phyloP scores from a whole-genome alignment of 2,888 invertebrate species.

The Phengaris arion region DNA sequence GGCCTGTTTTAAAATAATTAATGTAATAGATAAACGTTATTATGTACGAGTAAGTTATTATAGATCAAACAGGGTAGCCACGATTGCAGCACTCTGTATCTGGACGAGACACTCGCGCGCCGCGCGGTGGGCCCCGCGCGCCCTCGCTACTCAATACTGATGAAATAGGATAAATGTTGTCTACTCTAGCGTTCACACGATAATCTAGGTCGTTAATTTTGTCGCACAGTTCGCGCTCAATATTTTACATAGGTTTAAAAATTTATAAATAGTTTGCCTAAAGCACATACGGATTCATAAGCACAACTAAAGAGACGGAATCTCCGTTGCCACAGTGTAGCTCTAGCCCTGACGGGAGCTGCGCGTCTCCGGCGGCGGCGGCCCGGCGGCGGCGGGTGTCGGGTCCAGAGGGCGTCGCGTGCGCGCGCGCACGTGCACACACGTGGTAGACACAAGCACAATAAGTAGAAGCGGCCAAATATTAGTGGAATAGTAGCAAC shows the following conservation, averaged over 20 bases:
- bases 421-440: constrained; percentile 54
- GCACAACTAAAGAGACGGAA: constrained; percentile 27
- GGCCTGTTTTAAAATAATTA: constrained; percentile 55
- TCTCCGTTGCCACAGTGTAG: constrained; percentile 27
- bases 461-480: constrained; percentile 21
- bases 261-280: constrained; percentile 30
- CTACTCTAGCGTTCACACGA: constrained; percentile 29
- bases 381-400: constrained; percentile 47
- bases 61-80: constrained; percentile 77
- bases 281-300: constrained; percentile 31
- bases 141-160: constrained; percentile 4
- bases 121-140: constrained; percentile 35
- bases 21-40: constrained; percentile 68
- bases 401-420: constrained; percentile 65
- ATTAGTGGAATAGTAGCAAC: constrained; percentile 19
- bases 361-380: constrained; percentile 11
- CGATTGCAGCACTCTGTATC: constrained; percentile 73
- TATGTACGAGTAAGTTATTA: constrained; percentile 67
- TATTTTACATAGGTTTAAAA: constrained; percentile 30
- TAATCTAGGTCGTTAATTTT: constrained; percentile 29
- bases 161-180: constrained; percentile 25
- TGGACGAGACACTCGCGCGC: constrained; percentile 57
- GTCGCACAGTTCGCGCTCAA: constrained; percentile 30
- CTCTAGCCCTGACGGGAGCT: neutral
- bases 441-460: constrained; percentile 41